phyloP scores from a whole-genome alignment of 2,888 invertebrate species.

The Melanargia galathea region DNA sequence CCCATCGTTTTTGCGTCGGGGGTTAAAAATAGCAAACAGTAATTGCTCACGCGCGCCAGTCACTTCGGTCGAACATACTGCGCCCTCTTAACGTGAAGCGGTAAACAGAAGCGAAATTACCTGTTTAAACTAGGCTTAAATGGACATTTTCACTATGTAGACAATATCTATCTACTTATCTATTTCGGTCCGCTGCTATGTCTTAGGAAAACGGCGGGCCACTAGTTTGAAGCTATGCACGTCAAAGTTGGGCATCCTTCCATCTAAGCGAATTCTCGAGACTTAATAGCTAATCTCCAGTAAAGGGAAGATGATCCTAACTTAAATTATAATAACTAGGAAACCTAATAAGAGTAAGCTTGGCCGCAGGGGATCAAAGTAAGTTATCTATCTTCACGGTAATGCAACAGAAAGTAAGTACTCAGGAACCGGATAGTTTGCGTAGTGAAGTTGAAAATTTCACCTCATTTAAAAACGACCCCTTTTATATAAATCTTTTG shows the following conservation, averaged over 20 bases:
- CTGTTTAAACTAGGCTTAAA: no score
- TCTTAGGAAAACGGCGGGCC: no score
- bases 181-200: no score
- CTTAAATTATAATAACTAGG: slow-evolving; percentile 3
- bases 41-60: no score
- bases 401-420: slow-evolving; percentile 30
- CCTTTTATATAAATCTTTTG: slow-evolving; percentile 26
- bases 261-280: not conserved
- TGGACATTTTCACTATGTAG: no score
- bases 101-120: no score
- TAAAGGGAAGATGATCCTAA: not conserved
- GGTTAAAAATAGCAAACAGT: no score
- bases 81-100: no score
- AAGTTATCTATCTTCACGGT: slow-evolving; percentile 10
- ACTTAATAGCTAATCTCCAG: not conserved
- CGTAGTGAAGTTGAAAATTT: slow-evolving; percentile 23
- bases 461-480: slow-evolving; percentile 24
- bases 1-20: no score
- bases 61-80: no score
- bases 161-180: no score
- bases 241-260: not conserved
- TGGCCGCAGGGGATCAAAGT: slow-evolving; percentile 21
- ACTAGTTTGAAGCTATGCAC: no score
- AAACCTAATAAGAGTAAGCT: slow-evolving; percentile 12
- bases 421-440: slow-evolving; percentile 28